phyloP scores from a whole-genome alignment of 2,113 vertebrate genomes.

The Phaethornis superciliosus region DNA sequence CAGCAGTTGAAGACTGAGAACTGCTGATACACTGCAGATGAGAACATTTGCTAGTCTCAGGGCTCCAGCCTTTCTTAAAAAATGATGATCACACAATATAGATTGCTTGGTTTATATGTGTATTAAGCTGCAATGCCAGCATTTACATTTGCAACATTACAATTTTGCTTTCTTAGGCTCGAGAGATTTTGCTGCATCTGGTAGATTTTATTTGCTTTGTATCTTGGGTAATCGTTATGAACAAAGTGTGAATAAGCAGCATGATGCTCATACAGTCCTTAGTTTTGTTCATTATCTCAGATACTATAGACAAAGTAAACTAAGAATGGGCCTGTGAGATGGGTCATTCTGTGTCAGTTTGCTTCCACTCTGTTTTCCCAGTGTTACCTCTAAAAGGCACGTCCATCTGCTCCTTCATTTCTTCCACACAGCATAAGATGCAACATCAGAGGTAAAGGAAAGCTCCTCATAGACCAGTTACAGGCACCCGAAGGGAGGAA shows the following conservation, averaged over 20 bases:
- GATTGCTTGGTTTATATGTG: conserved; percentile 47
- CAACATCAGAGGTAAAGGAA: neutral
- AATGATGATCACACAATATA: conserved; percentile 71
- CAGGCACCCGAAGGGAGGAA: neutral
- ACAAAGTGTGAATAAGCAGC: conserved; percentile 34
- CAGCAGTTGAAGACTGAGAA: conserved; percentile 73
- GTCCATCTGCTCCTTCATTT: conserved; percentile 29
- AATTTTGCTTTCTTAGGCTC: conserved; percentile 49
- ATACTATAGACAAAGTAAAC: neutral
- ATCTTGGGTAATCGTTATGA: conserved; percentile 39
- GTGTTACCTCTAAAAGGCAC: neutral
- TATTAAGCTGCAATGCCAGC: conserved; percentile 68
- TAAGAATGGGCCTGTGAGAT: neutral
- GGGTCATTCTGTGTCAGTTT: conserved; percentile 5
- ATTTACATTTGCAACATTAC: conserved; percentile 47
- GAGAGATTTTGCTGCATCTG: conserved; percentile 53
- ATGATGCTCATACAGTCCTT: conserved; percentile 16
- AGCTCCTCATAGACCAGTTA: neutral
- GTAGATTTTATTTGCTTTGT: conserved; percentile 45
- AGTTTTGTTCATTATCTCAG: conserved; percentile 7
- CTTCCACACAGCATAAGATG: neutral
- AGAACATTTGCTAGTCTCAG: conserved; percentile 69
- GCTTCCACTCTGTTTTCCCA: neutral
- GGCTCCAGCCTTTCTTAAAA: conserved; percentile 69
- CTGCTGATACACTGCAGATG: conserved; percentile 74